Conservation (phyloP, 2,888 invertebrate genomes). For the Drosophila limbata region DNA sequence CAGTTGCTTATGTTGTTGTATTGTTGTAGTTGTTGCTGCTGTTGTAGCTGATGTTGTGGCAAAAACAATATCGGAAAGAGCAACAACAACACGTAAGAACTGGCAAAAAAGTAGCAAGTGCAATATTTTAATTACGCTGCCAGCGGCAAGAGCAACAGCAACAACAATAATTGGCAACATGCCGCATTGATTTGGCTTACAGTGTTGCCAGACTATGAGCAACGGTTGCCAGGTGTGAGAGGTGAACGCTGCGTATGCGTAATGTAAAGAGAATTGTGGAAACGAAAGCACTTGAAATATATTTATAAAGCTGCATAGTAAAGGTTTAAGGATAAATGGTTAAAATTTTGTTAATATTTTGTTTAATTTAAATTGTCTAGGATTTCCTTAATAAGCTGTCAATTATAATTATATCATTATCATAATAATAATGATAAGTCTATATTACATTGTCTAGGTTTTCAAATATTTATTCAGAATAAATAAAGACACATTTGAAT, state of each 20-base stretch:
- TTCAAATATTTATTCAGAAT: too few species aligned
- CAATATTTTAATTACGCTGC: constrained; percentile 82
- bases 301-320: not conserved
- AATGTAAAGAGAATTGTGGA: not conserved
- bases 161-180: constrained; percentile 36
- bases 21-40: constrained; percentile 39
- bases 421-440: too few species aligned
- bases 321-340: too few species aligned
- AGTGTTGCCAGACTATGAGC: constrained; percentile 64
- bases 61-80: constrained; percentile 54
- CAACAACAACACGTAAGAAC: constrained; percentile 34
- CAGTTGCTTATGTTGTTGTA: constrained; percentile 36
- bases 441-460: not conserved
- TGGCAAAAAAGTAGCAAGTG: constrained; percentile 77
- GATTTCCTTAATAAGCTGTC: too few species aligned
- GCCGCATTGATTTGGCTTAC: constrained; percentile 48
- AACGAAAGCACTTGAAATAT: not conserved
- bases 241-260: constrained; percentile 55
- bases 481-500: too few species aligned
- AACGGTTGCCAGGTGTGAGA: not conserved
- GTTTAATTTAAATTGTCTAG: too few species aligned
- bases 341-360: too few species aligned
- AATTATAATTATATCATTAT: too few species aligned
- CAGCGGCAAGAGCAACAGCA: constrained; percentile 46
- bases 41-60: constrained; percentile 42